A percentile compares a stretch with the other conserved stretches of the same genome.
Conservation (phyloP, 2,888 invertebrate genomes). For the Norana najaformis region DNA sequence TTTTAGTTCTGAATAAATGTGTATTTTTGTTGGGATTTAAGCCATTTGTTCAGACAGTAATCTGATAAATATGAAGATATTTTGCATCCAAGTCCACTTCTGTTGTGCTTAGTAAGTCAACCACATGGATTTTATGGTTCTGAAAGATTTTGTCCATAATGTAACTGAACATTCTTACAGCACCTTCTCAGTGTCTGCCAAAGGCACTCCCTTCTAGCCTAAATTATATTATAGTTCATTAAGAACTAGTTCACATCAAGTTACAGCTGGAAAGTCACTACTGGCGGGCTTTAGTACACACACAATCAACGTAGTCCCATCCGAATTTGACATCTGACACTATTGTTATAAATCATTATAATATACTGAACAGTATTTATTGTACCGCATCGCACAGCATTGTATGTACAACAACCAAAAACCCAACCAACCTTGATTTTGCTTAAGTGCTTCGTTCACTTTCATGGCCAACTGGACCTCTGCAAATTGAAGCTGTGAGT, state of each 20-base stretch:
- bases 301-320: too few relatives aligned
- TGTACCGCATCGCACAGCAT: not conserved
- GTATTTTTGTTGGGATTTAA: too few relatives aligned
- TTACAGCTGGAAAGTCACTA: too few relatives aligned
- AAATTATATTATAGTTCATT: not conserved
- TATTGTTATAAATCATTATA: not conserved
- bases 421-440: slow-evolving; percentile 21
- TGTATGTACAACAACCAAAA: not conserved
- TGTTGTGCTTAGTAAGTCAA: too few relatives aligned
- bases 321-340: not conserved
- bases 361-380: not conserved
- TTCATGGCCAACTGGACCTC: not conserved
- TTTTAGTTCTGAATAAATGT: too few relatives aligned
- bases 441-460: not conserved
- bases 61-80: too few relatives aligned
- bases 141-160: too few relatives aligned
- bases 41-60: too few relatives aligned
- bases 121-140: too few relatives aligned
- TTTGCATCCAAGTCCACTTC: too few relatives aligned
- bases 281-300: too few relatives aligned
- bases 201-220: not conserved
- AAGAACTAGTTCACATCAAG: not conserved
- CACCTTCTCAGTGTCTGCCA: not conserved
- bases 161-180: not conserved
- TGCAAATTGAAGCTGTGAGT: not conserved